Evolutionary conservation across 2,797 vertebrate species (phyloP).

Genomic region (Galago senegalensis): DNA sequence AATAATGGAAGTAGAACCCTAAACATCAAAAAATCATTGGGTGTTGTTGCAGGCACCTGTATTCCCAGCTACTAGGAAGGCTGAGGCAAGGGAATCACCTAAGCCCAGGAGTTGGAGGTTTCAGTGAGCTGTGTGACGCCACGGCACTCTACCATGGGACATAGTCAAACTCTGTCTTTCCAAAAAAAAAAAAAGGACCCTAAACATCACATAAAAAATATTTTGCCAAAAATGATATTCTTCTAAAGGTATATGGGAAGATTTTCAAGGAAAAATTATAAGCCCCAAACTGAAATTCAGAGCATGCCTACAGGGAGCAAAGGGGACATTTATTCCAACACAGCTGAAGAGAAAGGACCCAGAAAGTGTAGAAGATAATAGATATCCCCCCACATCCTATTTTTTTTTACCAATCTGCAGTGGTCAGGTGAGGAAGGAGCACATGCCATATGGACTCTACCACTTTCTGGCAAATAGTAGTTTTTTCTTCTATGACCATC

Average conservation of each 20-base stretch:
- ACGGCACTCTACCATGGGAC: no score
- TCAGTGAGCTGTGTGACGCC: no score
- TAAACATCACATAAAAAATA: slow-evolving; percentile 30
- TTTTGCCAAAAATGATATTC: not conserved
- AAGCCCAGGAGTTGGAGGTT: no score
- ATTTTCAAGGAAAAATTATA: not conserved
- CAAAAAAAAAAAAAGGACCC: not conserved
- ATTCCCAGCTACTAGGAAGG: no score
- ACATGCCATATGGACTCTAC: not conserved
- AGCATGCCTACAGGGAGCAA: not conserved
- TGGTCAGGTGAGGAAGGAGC: not conserved
- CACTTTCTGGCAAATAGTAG: not conserved
- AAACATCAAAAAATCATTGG: not conserved
- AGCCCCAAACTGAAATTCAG: not conserved
- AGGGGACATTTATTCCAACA: not conserved
- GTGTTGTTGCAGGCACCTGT: no score
- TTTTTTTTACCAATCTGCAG: not conserved
- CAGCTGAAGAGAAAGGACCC: not conserved
- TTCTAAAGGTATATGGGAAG: not conserved
- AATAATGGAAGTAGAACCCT: slow-evolving; percentile 5
- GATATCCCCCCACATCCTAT: not conserved
- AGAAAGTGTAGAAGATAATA: not conserved
- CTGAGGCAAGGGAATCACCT: no score
- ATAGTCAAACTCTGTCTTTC: no score
- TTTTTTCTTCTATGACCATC: not conserved